Conservation (phyloP, 2,797 vertebrate species). For the Neosilurus mollespiculum region DNA sequence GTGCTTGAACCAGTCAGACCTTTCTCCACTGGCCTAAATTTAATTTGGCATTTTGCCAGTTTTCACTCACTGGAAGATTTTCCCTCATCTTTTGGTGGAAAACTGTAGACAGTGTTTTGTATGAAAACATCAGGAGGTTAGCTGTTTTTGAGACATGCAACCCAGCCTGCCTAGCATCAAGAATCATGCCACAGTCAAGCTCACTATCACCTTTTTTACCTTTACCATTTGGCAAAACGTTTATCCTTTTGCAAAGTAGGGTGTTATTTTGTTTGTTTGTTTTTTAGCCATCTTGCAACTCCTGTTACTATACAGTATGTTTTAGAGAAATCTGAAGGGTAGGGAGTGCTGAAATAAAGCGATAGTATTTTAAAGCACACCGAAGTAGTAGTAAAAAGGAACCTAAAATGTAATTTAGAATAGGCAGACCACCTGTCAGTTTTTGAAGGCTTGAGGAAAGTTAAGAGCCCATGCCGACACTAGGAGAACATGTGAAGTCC, state of each 20-base stretch:
- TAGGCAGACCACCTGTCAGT: background rate
- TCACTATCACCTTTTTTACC: background rate
- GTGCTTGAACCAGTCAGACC: background rate
- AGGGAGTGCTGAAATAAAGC: background rate
- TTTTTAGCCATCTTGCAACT: background rate
- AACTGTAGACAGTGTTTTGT: background rate
- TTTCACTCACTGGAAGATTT: background rate
- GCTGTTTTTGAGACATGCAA: background rate
- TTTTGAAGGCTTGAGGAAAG: no score
- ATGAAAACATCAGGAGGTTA: background rate
- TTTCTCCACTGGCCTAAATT: no score
- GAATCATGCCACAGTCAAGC: background rate
- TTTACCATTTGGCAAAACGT: background rate
- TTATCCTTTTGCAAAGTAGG: background rate
- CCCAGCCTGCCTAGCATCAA: background rate
- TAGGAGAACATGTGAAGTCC: background rate
- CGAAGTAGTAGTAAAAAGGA: background rate
- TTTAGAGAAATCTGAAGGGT: background rate
- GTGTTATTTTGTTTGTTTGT: background rate
- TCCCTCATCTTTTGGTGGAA: background rate
- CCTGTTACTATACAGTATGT: background rate
- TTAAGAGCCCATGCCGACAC: background rate
- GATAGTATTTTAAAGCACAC: background rate
- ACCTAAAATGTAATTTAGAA: background rate
- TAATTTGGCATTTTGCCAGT: background rate